Base-by-base conservation (phyloP, 2,113 vertebrate species). In the Phylloscopus trochilus region DNA sequence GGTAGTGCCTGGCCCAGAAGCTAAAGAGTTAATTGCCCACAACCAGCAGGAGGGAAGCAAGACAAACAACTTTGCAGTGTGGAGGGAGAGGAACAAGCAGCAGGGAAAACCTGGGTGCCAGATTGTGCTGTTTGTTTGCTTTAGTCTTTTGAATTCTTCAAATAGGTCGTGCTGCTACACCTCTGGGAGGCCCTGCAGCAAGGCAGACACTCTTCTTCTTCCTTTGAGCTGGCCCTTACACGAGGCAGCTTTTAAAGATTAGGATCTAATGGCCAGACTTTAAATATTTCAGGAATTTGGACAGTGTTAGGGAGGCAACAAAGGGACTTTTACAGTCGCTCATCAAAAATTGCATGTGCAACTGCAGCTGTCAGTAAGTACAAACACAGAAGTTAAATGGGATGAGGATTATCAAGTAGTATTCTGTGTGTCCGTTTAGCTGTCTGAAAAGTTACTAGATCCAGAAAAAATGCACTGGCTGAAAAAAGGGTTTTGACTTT, bases 181-280 rank as follows among this genome's bases (percentile, higher is more conserved):
- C 85, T 94, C 92, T 93, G 85, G 58, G 51, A 90, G 90, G 70
- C 49, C 82, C 58, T 93, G 78, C 62, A 64, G 74, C 83, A 83
- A 91, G 74, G 49, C 93, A 96, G 92, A 75, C 52, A 75, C 31
- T 8, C 31, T 3, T 68, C 31, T 3, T 68, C 63, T 60, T 73
- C 31, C 13, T 80, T 76, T 44, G 16, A 79, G 74, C 62, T 94
- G 78, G 78, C 66, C 44, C 76, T 84, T 72, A 47, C 52, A 75
- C 66, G 76, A 83, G 78, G 67, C 88, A 94, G 18, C 85, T 90
- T 94, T 85, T 87, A 92, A 87, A 93, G 74, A 79, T 93, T 83
- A 90, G 51, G 41, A 94, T 30, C n/a, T 88, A 66, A 83, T 62
- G 53, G 59, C 72, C 67, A 94, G 85, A 41, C 43, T 62, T 91